Conservation (phyloP, 2,797 vertebrate genomes). For the Xenops minutus region DNA sequence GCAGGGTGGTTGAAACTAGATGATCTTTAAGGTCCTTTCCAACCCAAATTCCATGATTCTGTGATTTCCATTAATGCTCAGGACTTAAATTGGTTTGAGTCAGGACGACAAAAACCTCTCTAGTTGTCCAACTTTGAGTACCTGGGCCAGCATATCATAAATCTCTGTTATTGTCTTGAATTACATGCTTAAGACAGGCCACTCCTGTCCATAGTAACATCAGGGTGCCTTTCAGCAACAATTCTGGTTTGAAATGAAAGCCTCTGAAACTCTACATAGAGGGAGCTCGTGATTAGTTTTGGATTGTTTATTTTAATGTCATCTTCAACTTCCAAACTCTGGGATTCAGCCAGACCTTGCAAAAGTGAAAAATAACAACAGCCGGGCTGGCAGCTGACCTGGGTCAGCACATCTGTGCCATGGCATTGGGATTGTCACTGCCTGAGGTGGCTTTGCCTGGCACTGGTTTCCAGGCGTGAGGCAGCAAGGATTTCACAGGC, state of each 20-base stretch:
- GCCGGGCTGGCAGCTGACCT: neutral
- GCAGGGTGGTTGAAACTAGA: neutral
- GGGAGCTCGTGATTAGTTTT: accelerated
- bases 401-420: neutral
- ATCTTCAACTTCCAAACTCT: neutral
- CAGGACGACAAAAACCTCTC: neutral
- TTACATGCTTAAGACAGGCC: neutral
- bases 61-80: neutral
- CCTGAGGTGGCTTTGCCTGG: neutral
- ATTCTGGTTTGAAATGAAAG: neutral
- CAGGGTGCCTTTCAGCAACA: neutral
- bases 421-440: accelerated
- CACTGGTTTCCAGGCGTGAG: neutral
- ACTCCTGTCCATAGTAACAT: accelerated
- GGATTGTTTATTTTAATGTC: neutral
- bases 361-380: neutral
- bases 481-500: neutral
- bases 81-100: neutral
- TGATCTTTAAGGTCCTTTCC: neutral
- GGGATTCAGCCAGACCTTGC: neutral
- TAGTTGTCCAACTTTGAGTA: neutral
- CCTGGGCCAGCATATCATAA: accelerated
- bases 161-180: neutral
- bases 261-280: neutral
- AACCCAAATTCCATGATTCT: neutral